Evolutionary conservation across 2,888 invertebrate genomes (phyloP).

Genomic region (Morinoia aosen): DNA sequence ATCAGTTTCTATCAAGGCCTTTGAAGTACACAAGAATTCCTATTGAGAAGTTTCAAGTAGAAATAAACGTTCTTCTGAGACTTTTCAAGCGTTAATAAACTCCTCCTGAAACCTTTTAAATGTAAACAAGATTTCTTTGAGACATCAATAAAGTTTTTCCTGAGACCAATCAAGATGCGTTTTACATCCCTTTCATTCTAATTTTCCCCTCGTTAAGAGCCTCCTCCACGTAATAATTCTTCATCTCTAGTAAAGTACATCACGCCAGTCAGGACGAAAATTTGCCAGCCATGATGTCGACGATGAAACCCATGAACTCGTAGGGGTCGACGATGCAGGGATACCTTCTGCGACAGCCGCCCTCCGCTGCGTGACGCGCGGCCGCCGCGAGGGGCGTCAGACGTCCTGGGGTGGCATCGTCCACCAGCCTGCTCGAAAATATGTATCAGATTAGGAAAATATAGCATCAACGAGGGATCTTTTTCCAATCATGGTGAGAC

Average conservation of each 20-base stretch:
- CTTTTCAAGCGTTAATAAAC: no score
- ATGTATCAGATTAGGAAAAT: neutral
- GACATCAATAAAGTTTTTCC: no score
- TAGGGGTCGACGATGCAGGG: conserved; percentile 44
- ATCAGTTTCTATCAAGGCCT: no score
- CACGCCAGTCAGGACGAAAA: neutral
- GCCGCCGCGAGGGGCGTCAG: neutral
- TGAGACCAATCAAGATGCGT: no score
- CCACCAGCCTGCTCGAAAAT: neutral
- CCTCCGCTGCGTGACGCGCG: neutral
- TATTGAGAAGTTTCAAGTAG: no score
- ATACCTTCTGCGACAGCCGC: neutral
- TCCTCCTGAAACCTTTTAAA: no score
- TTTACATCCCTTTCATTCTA: no score
- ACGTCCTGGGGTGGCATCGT: neutral
- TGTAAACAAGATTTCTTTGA: no score
- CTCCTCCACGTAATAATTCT: neutral
- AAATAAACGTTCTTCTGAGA: no score
- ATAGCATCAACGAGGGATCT: neutral
- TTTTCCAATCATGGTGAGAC: neutral
- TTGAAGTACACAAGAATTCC: no score
- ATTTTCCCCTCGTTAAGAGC: no score
- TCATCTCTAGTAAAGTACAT: neutral
- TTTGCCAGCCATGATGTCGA: neutral
- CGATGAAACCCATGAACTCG: conserved; percentile 16